phyloP scores from a whole-genome alignment of 2,797 vertebrate species.

The Enteromius fasciolatus region DNA sequence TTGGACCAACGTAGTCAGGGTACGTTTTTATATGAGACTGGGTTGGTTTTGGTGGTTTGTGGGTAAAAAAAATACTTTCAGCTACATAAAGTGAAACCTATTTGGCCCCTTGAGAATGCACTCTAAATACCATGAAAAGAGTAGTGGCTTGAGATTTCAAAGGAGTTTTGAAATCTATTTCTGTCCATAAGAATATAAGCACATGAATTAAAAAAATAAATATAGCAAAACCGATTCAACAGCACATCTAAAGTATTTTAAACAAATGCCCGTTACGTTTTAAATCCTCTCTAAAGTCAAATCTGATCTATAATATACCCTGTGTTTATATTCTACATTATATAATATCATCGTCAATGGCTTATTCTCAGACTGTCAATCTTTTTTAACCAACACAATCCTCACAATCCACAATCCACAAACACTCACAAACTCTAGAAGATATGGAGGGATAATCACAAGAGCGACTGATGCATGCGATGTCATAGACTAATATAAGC shows the following conservation, averaged over 20 bases:
- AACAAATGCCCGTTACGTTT: not conserved
- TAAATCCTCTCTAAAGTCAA: constrained; percentile 12
- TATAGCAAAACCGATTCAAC: not conserved
- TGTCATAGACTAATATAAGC: not conserved
- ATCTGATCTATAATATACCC: not conserved
- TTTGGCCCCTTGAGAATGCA: not conserved
- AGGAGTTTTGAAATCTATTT: not conserved
- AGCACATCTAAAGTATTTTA: not conserved
- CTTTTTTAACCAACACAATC: not conserved
- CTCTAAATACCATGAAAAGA: too few species aligned
- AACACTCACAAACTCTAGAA: not conserved
- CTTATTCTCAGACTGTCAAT: not conserved
- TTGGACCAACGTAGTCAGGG: too few species aligned
- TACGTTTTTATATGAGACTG: too few species aligned
- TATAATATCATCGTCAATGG: not conserved
- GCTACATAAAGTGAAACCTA: not conserved
- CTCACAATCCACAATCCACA: not conserved
- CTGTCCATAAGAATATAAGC: not conserved
- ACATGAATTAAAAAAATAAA: not conserved
- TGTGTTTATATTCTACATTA: not conserved
- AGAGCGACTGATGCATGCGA: not conserved
- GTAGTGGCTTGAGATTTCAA: not conserved
- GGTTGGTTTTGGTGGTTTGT: constrained; percentile 13
- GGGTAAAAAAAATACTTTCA: not conserved
- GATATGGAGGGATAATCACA: not conserved